Conservation (phyloP, 1,140 invertebrate genomes). For the Hetaerina americana region DNA sequence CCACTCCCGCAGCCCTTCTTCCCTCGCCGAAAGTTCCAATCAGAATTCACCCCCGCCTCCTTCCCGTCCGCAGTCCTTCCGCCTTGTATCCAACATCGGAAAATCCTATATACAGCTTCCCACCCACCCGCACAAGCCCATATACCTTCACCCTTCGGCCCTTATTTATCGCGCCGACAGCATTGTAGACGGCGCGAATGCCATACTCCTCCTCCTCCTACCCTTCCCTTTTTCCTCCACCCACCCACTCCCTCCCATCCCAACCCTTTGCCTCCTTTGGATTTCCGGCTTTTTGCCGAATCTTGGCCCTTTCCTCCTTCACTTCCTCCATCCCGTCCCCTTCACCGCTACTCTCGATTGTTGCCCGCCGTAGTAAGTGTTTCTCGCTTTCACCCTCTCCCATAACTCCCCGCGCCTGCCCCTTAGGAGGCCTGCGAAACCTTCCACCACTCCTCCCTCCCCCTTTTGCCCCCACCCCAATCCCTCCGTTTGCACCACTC, state of each 20-base stretch:
- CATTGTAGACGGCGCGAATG: neutral
- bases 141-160: too few species aligned
- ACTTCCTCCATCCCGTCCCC: neutral
- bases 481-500: neutral
- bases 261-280: neutral
- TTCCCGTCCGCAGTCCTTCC: neutral
- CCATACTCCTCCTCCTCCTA: too few species aligned
- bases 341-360: neutral
- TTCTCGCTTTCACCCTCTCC: neutral
- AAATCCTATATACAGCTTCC: neutral
- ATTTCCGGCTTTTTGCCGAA: neutral
- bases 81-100: too few species aligned
- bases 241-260: too few species aligned
- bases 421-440: too few species aligned
- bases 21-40: too few species aligned
- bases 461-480: neutral
- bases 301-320: neutral
- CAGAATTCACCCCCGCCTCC: too few species aligned
- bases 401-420: neutral
- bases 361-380: neutral
- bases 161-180: neutral
- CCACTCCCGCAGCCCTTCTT: too few species aligned
- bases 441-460: neutral
- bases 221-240: too few species aligned
- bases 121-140: too few species aligned